Conservation (phyloP, 1,140 invertebrate genomes). For the Papilio xuthus region DNA sequence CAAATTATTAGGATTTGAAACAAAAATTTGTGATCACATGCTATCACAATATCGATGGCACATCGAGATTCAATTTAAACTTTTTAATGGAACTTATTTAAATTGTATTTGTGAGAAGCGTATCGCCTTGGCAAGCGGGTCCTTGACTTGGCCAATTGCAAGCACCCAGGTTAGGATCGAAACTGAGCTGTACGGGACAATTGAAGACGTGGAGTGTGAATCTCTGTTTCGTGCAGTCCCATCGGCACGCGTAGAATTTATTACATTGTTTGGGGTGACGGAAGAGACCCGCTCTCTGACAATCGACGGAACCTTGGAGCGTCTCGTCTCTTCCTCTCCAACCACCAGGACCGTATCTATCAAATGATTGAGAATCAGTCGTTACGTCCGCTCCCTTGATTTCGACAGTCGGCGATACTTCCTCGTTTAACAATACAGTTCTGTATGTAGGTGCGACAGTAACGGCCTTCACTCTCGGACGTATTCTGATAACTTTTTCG, state of each 20-base stretch:
- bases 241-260: constrained; percentile 93
- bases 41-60: constrained; percentile 79
- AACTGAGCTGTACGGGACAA: constrained; percentile 91
- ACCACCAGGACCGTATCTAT: constrained; percentile 82
- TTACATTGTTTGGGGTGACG: constrained; percentile 91
- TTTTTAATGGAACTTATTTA: constrained; percentile 57
- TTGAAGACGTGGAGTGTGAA: constrained; percentile 91
- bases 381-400: constrained; percentile 49
- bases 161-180: constrained; percentile 87
- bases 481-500: constrained; percentile 61
- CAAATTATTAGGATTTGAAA: constrained; percentile 41
- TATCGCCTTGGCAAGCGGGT: constrained; percentile 88
- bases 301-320: constrained; percentile 85
- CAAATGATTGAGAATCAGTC: constrained; percentile 71
- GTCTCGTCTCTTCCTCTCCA: constrained; percentile 82
- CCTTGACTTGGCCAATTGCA: constrained; percentile 93
- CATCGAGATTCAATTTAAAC: constrained; percentile 58
- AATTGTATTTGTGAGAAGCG: constrained; percentile 83
- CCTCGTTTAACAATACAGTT: constrained; percentile 72
- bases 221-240: constrained; percentile 90
- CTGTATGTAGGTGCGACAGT: constrained; percentile 77
- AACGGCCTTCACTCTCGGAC: constrained; percentile 68
- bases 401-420: constrained; percentile 49
- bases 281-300: constrained; percentile 90
- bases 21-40: constrained; percentile 63